Percentiles rank a stretch among this genome's conserved stretches.
Evolutionary conservation across 2,797 vertebrate species (phyloP).

Genomic region (Geotrypetes seraphini): DNA sequence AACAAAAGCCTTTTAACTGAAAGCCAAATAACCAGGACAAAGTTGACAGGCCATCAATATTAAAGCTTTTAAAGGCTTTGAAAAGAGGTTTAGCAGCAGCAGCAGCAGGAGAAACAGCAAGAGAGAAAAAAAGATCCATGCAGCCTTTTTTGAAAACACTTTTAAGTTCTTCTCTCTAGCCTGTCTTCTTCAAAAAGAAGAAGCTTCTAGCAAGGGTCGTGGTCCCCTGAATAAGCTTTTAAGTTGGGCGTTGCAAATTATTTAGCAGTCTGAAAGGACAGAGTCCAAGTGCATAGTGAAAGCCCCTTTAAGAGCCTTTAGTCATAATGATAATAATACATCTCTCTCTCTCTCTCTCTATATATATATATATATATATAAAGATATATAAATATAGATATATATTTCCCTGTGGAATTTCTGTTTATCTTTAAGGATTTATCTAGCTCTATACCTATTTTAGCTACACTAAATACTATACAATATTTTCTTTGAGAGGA

Average conservation of each 20-base stretch:
- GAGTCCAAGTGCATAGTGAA: conserved; percentile 30
- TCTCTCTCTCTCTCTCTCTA: too few species aligned
- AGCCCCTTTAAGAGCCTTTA: background rate
- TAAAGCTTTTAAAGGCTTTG: conserved; percentile 77
- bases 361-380: too few species aligned
- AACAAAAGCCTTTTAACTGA: conserved; percentile 99
- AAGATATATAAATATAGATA: too few species aligned
- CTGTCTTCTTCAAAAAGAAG: conserved; percentile 40
- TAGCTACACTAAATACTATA: too few species aligned
- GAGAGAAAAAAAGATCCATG: conserved; percentile 29
- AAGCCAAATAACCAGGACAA: conserved; percentile 81
- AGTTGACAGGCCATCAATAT: conserved; percentile 76
- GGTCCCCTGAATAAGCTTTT: conserved; percentile 48
- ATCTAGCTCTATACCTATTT: too few species aligned
- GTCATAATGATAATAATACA: too few species aligned
- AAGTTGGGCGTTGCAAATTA: conserved; percentile 49
- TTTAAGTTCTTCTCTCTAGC: conserved; percentile 48
- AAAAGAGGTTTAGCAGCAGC: conserved; percentile 38
- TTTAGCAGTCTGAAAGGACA: conserved; percentile 38
- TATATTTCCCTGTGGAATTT: too few species aligned
- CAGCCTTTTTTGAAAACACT: conserved; percentile 42
- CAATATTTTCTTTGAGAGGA: too few species aligned
- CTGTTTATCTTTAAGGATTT: too few species aligned
- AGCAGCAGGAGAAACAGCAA: too few species aligned
- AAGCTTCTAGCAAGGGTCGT: conserved; percentile 42